Base-by-base conservation (phyloP, 2,888 invertebrate species). In the Oxystoma pomonae region DNA sequence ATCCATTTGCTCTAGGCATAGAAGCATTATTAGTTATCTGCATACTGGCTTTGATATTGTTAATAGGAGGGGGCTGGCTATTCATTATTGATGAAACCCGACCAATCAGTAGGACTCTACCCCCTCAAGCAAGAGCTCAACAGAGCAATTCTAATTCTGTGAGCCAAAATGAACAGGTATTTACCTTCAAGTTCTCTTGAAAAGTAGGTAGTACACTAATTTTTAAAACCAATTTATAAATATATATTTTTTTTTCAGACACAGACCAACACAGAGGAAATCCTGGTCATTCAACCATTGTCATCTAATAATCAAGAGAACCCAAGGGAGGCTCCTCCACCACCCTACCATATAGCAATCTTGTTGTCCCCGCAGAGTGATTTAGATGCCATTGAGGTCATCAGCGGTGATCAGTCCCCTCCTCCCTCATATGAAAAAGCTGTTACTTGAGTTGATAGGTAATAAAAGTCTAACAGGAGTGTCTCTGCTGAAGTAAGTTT, bases 311-410 rank as follows among this genome's bases (percentile, higher is more conserved):
- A 35, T 12, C 35, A 35, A 3, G 7, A 3, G 3, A 66, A 64
- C 61, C 51, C 70, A 18, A 66, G 71, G 35, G 77, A 76, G 71
- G 83, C 86, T 56, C 86, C 85, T 3, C 88, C 91, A 18, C 92
- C 92, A n/a, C 91, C 92, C 9, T 92, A 92, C 83, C 91, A 91
- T 81, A 90, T 91, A 81, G 91, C 92, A 52, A 89, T 92, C 50
- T 72, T 76, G 73, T 81, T 91, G 70, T 85, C 91, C 75, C 90
- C 90, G 61, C 85, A 85, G 59, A 69, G 69, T 53, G 68, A 85
- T 59, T 76, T 79, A 22, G 73, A 75, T 55, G 69, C 72, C 9
- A 74, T 76, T 20, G 72, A 74, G 50, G 71, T 75, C 17, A 73
- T 76, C 55, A 81, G 84, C 67, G 87, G 86, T 78, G 65, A 67